Percentiles rank a stretch among this genome's conserved stretches.
Evolutionary conservation across 2,113 vertebrate species (phyloP).

Genomic region (Phrynosoma platyrhinos): DNA sequence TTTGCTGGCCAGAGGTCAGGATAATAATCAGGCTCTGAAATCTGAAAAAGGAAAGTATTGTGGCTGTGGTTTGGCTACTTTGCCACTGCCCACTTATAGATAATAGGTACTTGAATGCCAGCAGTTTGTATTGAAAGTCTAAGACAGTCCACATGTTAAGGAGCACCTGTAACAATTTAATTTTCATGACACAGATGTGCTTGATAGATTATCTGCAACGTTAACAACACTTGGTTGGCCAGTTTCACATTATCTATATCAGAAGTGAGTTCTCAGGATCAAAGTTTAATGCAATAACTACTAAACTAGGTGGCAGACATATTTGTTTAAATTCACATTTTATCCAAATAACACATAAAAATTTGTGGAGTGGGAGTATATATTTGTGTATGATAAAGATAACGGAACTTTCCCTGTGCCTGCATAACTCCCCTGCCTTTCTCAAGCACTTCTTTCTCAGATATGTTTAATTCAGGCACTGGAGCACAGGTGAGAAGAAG

Average conservation of each 20-base stretch:
- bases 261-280: not conserved
- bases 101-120: conserved; percentile 24
- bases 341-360: not conserved
- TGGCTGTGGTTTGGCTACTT: conserved; percentile 38
- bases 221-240: not conserved
- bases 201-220: not conserved
- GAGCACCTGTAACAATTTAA: not conserved
- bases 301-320: not conserved
- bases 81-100: conserved; percentile 28
- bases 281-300: conserved; percentile 1
- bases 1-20: conserved; percentile 34
- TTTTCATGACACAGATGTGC: not conserved
- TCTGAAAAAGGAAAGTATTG: conserved; percentile 49
- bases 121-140: conserved; percentile 7
- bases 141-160: not conserved
- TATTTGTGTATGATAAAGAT: not conserved
- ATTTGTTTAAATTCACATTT: not conserved
- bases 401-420: not conserved
- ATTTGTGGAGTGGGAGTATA: not conserved
- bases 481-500: not conserved
- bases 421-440: not conserved
- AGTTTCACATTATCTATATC: not conserved
- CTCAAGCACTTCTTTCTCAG: not conserved
- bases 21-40: conserved; percentile 43
- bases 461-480: not conserved